These are phyloP conservation scores for Ochropleura leucogaster DNA, from an alignment of 2,888 invertebrate species.

Conservation along the genomic window DNA sequence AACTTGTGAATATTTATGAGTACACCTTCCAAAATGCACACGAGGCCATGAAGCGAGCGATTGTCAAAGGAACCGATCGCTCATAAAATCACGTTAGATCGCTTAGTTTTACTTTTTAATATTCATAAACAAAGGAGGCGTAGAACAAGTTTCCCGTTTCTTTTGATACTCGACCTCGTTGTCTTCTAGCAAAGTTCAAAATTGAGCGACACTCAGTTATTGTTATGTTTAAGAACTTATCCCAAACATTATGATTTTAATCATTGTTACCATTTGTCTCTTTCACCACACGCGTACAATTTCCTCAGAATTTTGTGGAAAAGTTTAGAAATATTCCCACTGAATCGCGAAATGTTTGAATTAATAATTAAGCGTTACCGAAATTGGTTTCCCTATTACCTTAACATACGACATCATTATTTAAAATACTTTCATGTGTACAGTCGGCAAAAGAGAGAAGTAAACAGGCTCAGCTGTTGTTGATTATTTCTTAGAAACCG, in stretches of 20 bases:
- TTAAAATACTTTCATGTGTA: no score
- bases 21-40: conserved; percentile 76
- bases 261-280: neutral
- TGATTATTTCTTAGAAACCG: no score
- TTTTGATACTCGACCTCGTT: conserved; percentile 23
- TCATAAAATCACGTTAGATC: conserved; percentile 35
- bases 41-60: conserved; percentile 51
- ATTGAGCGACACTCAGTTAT: neutral
- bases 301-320: neutral
- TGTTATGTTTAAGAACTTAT: conserved; percentile 1
- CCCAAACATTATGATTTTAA: neutral
- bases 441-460: no score
- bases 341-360: conserved; percentile 2
- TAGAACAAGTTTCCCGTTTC: conserved; percentile 12
- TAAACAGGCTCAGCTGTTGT: no score
- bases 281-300: neutral
- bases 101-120: conserved; percentile 66
- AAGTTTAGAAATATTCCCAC: neutral
- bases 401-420: neutral
- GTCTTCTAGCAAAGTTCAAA: conserved; percentile 1
- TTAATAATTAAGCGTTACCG: neutral
- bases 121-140: conserved; percentile 55
- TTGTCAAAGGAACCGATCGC: conserved; percentile 68
- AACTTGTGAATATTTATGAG: conserved; percentile 77
- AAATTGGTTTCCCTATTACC: neutral